Evolutionary conservation across 1,140 invertebrate genomes (phyloP).

Genomic region (Pogonomyrmex californicus): DNA sequence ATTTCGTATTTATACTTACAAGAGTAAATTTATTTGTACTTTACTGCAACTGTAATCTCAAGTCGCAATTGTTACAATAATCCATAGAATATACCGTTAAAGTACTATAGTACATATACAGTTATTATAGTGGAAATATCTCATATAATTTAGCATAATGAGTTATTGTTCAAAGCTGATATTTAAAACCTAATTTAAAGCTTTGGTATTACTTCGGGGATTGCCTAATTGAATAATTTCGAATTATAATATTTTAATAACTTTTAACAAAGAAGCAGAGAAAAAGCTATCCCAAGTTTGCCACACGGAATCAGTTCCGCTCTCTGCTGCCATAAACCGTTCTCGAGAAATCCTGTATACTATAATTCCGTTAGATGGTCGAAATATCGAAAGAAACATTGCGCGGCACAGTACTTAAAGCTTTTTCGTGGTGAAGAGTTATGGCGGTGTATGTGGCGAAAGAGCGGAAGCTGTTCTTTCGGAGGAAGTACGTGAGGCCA

Average conservation of each 20-base stretch:
- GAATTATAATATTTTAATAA: slow-evolving; percentile 26
- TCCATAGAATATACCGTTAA: not conserved
- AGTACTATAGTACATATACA: not conserved
- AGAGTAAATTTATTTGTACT: slow-evolving; percentile 31
- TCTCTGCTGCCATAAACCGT: not conserved
- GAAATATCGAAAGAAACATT: slow-evolving; percentile 56
- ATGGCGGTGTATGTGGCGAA: not conserved
- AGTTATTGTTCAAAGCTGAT: not conserved
- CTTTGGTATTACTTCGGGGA: not conserved
- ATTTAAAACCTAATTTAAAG: slow-evolving; percentile 3
- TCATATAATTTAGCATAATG: not conserved
- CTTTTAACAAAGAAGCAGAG: not conserved
- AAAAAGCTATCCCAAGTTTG: slow-evolving; percentile 1
- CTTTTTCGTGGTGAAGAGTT: slow-evolving; percentile 20
- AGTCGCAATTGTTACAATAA: not conserved
- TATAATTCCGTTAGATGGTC: slow-evolving; percentile 44
- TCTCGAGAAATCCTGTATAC: not conserved
- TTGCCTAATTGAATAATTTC: slow-evolving; percentile 9
- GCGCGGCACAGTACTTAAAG: slow-evolving; percentile 6
- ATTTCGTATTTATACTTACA: slow-evolving; percentile 34
- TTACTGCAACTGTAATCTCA: slow-evolving; percentile 10
- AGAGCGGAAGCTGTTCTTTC: slow-evolving; percentile 40
- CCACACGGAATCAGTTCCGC: not conserved
- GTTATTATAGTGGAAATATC: not conserved
- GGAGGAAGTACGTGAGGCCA: slow-evolving; percentile 64